Conservation (phyloP, 2,888 invertebrate species). For the Busseola fusca region DNA sequence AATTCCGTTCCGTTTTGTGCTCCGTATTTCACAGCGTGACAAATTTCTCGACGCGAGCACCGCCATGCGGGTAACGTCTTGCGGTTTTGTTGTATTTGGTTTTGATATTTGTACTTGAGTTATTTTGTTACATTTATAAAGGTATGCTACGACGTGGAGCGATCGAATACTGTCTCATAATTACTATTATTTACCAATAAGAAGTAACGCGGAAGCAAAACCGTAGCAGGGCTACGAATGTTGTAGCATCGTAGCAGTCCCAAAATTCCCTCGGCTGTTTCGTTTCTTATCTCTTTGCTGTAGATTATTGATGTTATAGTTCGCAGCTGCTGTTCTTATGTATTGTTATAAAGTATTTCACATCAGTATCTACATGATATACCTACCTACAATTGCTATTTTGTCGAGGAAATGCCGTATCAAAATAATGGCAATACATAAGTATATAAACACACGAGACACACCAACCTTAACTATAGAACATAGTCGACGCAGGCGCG, state of each 20-base stretch:
- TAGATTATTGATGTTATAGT: background rate
- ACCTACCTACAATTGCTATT: background rate
- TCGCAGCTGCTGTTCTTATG: too few species aligned
- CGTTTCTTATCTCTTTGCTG: background rate
- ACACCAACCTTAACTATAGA: slow-evolving; percentile 47
- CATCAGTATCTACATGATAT: background rate
- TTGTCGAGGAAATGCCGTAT: background rate
- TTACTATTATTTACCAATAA: background rate
- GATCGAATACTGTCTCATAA: background rate
- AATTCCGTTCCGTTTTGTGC: slow-evolving; percentile 76
- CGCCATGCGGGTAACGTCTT: slow-evolving; percentile 79
- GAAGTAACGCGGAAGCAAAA: background rate
- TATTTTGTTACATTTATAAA: slow-evolving; percentile 20
- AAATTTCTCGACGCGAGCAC: slow-evolving; percentile 69
- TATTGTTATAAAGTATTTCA: fast-evolving
- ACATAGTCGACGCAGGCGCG: slow-evolving; percentile 63
- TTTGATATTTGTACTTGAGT: slow-evolving; percentile 53
- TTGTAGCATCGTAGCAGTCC: slow-evolving; percentile 30
- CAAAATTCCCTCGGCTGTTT: background rate
- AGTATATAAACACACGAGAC: background rate
- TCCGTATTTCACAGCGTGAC: slow-evolving; percentile 81
- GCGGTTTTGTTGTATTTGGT: slow-evolving; percentile 67
- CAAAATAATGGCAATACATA: background rate
- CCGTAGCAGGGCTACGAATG: slow-evolving; percentile 19
- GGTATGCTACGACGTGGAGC: background rate